Base-by-base conservation (phyloP, 2,888 invertebrate species). In the Ennomos fuscantarius region DNA sequence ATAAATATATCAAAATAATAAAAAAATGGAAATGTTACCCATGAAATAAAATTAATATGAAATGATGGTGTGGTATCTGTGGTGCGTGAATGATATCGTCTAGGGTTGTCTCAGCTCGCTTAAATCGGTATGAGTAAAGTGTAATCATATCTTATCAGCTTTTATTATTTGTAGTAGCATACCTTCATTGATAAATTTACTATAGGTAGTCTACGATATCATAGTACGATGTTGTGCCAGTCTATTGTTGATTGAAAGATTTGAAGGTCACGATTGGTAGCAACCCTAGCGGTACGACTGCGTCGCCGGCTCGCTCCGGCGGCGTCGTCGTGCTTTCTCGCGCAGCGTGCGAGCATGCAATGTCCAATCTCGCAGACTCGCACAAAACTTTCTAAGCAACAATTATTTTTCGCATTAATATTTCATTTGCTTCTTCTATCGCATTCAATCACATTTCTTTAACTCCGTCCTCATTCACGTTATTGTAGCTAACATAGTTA, bases 401-500 rank as follows among this genome's bases (percentile, higher is more conserved):
- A 88, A 91, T 89, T 90, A 89, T 84, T 84, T 86, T 88, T 87
- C 84, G 81, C 90, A 91, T 91, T 87, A 90, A 90, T 91, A 89
- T 89, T 92, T 86, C 81, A 89, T 90, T 86, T 82, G 76, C 78
- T 83, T 78, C 79, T 81, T 78, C 79, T 76, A 80, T 81, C 69
- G 76, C 76, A 79, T 80, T 74, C 72, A 76, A 81, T 80, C 43
- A 51, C 73, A 76, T 64, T 63, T 57, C 44, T 60, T 65, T 41
- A 58, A 32, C 44, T 33, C 40, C 44, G 60, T 63, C 53, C 67
- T 63, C 66, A 35, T 63, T 66, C 56, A 50, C 44, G 36, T 36
- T 40, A 41, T 36, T 40, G 37, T 42, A 45, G 45, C 11, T 12
- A 44, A 33, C 10, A 11, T 53, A 50, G 13, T 41, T 9, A 40